Evolutionary conservation across 2,113 vertebrate genomes (phyloP).

Genomic region (Okapia johnstoni): DNA sequence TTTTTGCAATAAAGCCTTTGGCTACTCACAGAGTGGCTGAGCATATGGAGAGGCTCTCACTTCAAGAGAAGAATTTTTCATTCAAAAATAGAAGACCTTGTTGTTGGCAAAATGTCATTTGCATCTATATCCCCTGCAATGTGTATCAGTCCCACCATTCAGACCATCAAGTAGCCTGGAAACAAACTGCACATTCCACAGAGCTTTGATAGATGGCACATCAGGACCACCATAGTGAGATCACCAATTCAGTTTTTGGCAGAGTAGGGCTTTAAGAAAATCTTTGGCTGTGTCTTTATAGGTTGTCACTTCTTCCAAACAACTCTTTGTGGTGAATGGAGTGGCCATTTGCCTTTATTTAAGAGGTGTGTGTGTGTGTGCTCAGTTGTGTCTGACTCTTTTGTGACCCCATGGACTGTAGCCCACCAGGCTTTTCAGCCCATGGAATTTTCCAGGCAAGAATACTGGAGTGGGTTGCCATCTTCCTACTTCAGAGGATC

Average conservation of each 20-base stretch:
- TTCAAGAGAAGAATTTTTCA: slow-evolving; percentile 52
- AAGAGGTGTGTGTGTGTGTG: background rate
- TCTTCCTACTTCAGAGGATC: background rate
- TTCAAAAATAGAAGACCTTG: slow-evolving; percentile 56
- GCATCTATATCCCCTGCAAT: slow-evolving; percentile 31
- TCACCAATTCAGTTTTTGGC: background rate
- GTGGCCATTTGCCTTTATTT: slow-evolving; percentile 1
- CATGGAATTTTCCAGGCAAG: background rate
- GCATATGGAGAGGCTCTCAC: slow-evolving; percentile 49
- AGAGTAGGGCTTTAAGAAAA: slow-evolving; percentile 8
- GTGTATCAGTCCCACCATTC: background rate
- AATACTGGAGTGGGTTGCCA: background rate
- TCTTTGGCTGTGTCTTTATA: background rate
- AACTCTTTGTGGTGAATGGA: background rate
- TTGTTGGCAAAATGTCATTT: slow-evolving; percentile 45
- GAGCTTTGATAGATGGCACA: background rate
- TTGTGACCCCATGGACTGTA: background rate
- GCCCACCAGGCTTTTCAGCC: background rate
- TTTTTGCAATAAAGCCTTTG: slow-evolving; percentile 55
- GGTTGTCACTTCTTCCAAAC: slow-evolving; percentile 1
- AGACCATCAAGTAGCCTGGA: slow-evolving; percentile 9
- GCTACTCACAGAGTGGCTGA: slow-evolving; percentile 26
- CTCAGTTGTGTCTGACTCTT: background rate
- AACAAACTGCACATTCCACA: background rate
- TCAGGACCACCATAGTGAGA: background rate